Conservation (phyloP, 2,797 vertebrate genomes). For the Helostoma temminkii region DNA sequence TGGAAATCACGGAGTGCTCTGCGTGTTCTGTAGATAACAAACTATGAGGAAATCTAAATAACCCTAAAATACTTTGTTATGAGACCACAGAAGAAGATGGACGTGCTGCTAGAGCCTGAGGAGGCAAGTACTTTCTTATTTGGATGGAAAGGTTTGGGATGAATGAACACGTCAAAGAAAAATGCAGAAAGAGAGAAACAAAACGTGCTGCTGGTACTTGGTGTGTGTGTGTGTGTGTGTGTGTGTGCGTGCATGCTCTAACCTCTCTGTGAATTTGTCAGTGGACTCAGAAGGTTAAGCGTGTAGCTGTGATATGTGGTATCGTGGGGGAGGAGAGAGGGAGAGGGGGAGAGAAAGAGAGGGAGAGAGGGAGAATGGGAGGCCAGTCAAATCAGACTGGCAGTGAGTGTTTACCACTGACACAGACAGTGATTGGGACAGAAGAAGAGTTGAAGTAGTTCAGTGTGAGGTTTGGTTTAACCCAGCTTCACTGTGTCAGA, state of each 20-base stretch:
- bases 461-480: slow-evolving; percentile 23
- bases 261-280: slow-evolving; percentile 76
- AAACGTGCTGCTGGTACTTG: slow-evolving; percentile 14
- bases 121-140: neutral
- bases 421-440: slow-evolving; percentile 20
- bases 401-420: slow-evolving; percentile 64
- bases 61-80: neutral
- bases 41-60: slow-evolving; percentile 1
- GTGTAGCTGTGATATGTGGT: slow-evolving; percentile 76
- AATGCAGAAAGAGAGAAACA: neutral
- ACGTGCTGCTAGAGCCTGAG: neutral
- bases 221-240: slow-evolving; percentile 34
- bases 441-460: slow-evolving; percentile 12
- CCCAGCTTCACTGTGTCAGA: slow-evolving; percentile 1
- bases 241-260: slow-evolving; percentile 41
- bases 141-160: neutral
- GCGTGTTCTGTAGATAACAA: neutral
- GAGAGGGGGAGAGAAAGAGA: slow-evolving; percentile 54
- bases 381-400: slow-evolving; percentile 41
- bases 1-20: too few species aligned
- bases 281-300: slow-evolving; percentile 72
- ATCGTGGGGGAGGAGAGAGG: slow-evolving; percentile 71
- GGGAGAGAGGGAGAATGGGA: slow-evolving; percentile 33
- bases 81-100: neutral
- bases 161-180: slow-evolving; percentile 2